Evolutionary conservation across 2,888 invertebrate species (phyloP).

Genomic region (Tenthredo mesomela): DNA sequence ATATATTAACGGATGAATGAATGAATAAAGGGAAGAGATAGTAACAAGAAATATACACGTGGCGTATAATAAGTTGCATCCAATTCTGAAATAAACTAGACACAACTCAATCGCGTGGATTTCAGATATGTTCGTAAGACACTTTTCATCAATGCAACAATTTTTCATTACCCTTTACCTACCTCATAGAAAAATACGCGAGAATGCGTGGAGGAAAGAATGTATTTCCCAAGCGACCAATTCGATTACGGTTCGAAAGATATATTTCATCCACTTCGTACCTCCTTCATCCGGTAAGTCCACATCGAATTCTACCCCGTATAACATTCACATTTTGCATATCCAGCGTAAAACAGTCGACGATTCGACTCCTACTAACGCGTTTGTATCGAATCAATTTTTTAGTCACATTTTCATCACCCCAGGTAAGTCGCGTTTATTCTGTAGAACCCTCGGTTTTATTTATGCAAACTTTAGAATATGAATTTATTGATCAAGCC

Average conservation of each 20-base stretch:
- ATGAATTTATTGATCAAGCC: slow-evolving; percentile 21
- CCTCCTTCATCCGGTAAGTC: slow-evolving; percentile 27
- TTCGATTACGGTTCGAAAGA: slow-evolving; percentile 43
- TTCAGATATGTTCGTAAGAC: not conserved
- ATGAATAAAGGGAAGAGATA: not conserved
- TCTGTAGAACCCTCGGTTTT: slow-evolving; percentile 1
- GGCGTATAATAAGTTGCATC: not conserved
- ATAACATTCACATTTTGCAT: slow-evolving; percentile 39
- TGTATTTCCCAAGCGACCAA: slow-evolving; percentile 43
- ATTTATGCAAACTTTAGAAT: not conserved
- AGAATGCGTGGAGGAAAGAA: not conserved
- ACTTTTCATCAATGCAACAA: slow-evolving; percentile 21
- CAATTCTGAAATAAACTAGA: not conserved
- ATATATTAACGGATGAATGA: too few species aligned
- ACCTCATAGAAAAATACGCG: slow-evolving; percentile 6
- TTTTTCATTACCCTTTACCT: slow-evolving; percentile 30
- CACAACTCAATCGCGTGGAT: not conserved
- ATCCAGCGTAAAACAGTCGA: not conserved
- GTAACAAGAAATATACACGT: not conserved
- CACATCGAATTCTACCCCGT: slow-evolving; percentile 26
- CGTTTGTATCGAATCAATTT: slow-evolving; percentile 36
- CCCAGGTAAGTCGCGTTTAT: not conserved
- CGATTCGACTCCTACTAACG: slow-evolving; percentile 18
- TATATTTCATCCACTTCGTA: slow-evolving; percentile 34
- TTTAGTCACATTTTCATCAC: slow-evolving; percentile 11